Base-by-base conservation (phyloP, 1,140 invertebrate species). In the Philaenus spumarius region DNA sequence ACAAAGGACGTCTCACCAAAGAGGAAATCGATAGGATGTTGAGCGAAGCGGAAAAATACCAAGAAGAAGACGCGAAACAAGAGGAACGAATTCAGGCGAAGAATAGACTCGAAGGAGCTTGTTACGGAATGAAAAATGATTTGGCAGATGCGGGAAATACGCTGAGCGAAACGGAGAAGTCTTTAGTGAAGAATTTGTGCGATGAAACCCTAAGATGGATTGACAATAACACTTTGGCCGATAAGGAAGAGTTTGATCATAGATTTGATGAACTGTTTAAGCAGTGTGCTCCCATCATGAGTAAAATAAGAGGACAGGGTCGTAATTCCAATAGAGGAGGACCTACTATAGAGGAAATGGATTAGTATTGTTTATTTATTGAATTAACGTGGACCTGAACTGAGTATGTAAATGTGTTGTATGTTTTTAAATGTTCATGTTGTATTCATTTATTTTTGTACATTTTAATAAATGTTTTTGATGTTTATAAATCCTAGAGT, bases 81-180 rank as follows among this genome's bases (percentile, higher is more conserved):
- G 70, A 73, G 11, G 76, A 82, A 34, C 73, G 80, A 30, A 78
- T 89, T 23, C 64, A 73, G 0, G 77, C 82, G 40, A 82, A 84
- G 61, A 89, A 90, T 67, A 72, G 77, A 51, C 69, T 89, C 3
- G 87, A 90, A 71, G 77, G 77, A 58, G 89, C 89, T 64, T 78
- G 82, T 11, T 90, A 85, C 72, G 80, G 77, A 61, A 79, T 87
- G 54, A 85, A 86, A 67, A 74, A 77, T 69, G 77, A 69, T 0
- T 61, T 72, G 1, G 69, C 75, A 53, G 73, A 75, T 17, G 60
- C 64, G 19, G 73, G 70, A 1, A 42, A 58, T 6, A 72, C 71
- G 56, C 48, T 74, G 1, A 45, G 56, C 0, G 68, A 72, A 11
- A 61, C 62, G 1, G 75, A 76, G 53, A 74, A 71, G 54, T 66